Percentiles rank a stretch among this genome's conserved stretches.
Evolutionary conservation across 2,888 invertebrate genomes (phyloP).

Genomic region (Colletes collaris): DNA sequence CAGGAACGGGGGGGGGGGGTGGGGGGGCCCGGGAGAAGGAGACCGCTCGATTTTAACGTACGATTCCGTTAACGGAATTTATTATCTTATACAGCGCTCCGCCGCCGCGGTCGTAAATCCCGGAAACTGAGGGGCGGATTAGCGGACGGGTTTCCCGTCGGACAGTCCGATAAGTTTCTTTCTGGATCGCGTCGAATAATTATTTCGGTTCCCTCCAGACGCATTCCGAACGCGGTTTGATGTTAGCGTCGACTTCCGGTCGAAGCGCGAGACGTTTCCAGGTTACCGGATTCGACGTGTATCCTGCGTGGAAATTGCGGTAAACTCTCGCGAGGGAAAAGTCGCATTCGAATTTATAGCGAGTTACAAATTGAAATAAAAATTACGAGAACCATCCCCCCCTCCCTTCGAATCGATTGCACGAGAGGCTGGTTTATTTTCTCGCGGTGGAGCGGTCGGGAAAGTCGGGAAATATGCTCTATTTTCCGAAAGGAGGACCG

Average conservation of each 20-base stretch:
- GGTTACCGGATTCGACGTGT: constrained; percentile 42
- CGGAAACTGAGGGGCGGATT: constrained; percentile 16
- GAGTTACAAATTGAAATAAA: neutral
- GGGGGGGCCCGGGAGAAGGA: neutral
- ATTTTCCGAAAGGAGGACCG: constrained; percentile 42
- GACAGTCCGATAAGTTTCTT: neutral
- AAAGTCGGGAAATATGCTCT: constrained; percentile 50
- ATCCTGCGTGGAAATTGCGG: constrained; percentile 51
- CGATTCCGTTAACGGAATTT: constrained; percentile 26
- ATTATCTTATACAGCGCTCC: constrained; percentile 12
- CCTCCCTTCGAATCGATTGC: neutral
- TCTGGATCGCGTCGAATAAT: neutral
- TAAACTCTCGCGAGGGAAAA: constrained; percentile 17
- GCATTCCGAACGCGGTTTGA: too few relatives aligned
- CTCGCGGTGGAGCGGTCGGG: neutral
- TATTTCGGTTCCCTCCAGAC: neutral
- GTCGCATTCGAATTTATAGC: neutral
- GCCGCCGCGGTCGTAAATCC: constrained; percentile 10
- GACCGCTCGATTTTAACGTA: constrained; percentile 24
- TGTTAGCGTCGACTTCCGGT: constrained; percentile 8
- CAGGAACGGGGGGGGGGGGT: neutral
- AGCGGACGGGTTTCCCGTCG: neutral
- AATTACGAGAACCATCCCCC: too few relatives aligned
- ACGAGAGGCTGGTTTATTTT: too few relatives aligned
- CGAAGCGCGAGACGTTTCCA: constrained; percentile 32